These are phyloP conservation scores for Belgica antarctica DNA, from an alignment of 2,888 invertebrate genomes.

Conservation along the genomic window DNA sequence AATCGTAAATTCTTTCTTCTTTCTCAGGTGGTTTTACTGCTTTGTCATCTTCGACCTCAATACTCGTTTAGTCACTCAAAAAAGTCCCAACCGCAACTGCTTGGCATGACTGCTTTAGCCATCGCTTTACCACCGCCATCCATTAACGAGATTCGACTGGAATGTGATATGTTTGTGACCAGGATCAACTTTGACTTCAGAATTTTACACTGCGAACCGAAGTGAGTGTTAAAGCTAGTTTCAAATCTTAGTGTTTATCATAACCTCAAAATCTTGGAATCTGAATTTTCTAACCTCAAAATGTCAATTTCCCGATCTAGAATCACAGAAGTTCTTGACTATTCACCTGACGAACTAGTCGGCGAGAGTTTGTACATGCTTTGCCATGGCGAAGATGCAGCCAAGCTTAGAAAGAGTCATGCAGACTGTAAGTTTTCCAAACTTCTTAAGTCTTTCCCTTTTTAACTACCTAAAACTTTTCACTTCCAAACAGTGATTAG, in stretches of 20 bases:
- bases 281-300: not conserved
- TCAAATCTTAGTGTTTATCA: no score
- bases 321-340: slow-evolving; percentile 89
- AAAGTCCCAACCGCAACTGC: slow-evolving; percentile 78
- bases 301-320: slow-evolving; percentile 55
- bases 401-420: slow-evolving; percentile 90
- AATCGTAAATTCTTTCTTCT: no score
- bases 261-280: no score
- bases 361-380: slow-evolving; percentile 91
- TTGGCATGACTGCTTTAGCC: slow-evolving; percentile 93
- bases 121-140: slow-evolving; percentile 96
- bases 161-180: slow-evolving; percentile 95
- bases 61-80: slow-evolving; percentile 88
- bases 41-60: slow-evolving; percentile 88
- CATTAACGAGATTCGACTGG: slow-evolving; percentile 92
- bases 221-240: slow-evolving; percentile 61
- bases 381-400: slow-evolving; percentile 94
- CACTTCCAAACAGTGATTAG: slow-evolving; percentile 74
- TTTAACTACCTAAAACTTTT: no score
- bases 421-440: slow-evolving; percentile 91
- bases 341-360: slow-evolving; percentile 88
- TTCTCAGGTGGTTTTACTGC: slow-evolving; percentile 84
- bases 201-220: slow-evolving; percentile 95
- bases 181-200: slow-evolving; percentile 93
- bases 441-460: slow-evolving; percentile 28